These are phyloP conservation scores for Agrypnia vestita DNA, from an alignment of 1,140 invertebrate genomes.

Conservation along the genomic window DNA sequence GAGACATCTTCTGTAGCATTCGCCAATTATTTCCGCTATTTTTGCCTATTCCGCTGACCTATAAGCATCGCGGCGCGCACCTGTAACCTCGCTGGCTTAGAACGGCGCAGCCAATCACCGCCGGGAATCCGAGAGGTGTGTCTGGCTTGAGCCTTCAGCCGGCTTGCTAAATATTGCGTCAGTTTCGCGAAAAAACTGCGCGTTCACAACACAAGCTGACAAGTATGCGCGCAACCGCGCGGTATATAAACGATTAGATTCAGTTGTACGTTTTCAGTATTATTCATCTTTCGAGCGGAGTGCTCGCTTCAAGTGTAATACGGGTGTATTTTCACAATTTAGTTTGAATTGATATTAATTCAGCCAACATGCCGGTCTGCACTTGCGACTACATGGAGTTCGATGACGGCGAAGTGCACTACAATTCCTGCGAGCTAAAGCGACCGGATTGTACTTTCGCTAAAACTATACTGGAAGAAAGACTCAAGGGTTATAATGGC, in stretches of 20 bases:
- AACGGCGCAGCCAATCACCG: not conserved
- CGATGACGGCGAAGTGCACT: conserved; percentile 43
- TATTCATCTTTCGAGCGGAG: not conserved
- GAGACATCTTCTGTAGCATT: no score
- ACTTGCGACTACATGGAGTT: conserved; percentile 53
- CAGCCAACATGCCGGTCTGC: conserved; percentile 48
- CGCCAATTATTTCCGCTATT: no score
- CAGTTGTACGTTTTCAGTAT: conserved; percentile 13
- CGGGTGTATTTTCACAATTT: no score
- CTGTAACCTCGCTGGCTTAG: conserved; percentile 1
- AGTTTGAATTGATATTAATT: no score
- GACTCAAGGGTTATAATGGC: conserved; percentile 15
- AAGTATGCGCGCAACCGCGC: not conserved
- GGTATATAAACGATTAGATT: conserved; percentile 16
- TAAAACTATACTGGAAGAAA: conserved; percentile 34
- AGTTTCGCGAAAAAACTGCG: conserved; percentile 1
- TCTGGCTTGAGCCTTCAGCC: not conserved
- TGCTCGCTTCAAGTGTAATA: not conserved
- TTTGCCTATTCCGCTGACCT: no score
- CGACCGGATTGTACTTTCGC: conserved; percentile 15
- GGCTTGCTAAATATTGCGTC: not conserved
- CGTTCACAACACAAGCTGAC: no score
- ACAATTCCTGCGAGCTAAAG: conserved; percentile 54
- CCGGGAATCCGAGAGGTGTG: not conserved
- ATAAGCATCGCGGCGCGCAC: not conserved